phyloP scores from a whole-genome alignment of 2,888 invertebrate species.

The Ochropleura leucogaster region DNA sequence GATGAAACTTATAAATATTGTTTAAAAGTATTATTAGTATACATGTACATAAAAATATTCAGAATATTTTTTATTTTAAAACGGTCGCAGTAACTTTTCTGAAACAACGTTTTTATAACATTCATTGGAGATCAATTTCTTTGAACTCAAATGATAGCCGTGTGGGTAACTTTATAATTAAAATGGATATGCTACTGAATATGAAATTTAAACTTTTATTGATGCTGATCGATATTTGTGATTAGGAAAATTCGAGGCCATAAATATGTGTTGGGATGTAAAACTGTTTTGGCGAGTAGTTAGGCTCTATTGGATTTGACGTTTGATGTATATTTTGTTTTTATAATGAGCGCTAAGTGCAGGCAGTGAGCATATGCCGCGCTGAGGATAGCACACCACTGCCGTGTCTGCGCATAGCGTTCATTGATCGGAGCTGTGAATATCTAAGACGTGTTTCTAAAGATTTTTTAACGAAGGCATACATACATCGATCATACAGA shows the following conservation, averaged over 20 bases:
- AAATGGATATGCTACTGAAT: slow-evolving; percentile 38
- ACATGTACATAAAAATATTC: slow-evolving; percentile 87
- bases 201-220: slow-evolving; percentile 25
- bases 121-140: slow-evolving; percentile 59
- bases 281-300: slow-evolving; percentile 42
- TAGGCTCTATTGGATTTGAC: slow-evolving; percentile 40
- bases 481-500: slow-evolving; percentile 69
- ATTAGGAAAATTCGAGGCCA: slow-evolving; percentile 40
- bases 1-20: slow-evolving; percentile 87
- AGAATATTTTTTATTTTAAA: slow-evolving; percentile 80
- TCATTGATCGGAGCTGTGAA: slow-evolving; percentile 67
- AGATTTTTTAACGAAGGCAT: slow-evolving; percentile 59
- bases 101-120: slow-evolving; percentile 58
- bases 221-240: slow-evolving; percentile 20
- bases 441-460: slow-evolving; percentile 61
- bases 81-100: slow-evolving; percentile 71
- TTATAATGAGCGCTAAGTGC: slow-evolving; percentile 44
- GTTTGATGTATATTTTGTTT: slow-evolving; percentile 60
- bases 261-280: slow-evolving; percentile 35
- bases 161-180: slow-evolving; percentile 64
- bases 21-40: slow-evolving; percentile 90
- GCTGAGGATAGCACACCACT: background rate
- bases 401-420: slow-evolving; percentile 23
- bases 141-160: slow-evolving; percentile 68
- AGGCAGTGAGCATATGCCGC: slow-evolving; percentile 6